These are phyloP conservation scores for Leptinotarsa texana DNA, from an alignment of 1,140 invertebrate genomes.

Conservation along the genomic window DNA sequence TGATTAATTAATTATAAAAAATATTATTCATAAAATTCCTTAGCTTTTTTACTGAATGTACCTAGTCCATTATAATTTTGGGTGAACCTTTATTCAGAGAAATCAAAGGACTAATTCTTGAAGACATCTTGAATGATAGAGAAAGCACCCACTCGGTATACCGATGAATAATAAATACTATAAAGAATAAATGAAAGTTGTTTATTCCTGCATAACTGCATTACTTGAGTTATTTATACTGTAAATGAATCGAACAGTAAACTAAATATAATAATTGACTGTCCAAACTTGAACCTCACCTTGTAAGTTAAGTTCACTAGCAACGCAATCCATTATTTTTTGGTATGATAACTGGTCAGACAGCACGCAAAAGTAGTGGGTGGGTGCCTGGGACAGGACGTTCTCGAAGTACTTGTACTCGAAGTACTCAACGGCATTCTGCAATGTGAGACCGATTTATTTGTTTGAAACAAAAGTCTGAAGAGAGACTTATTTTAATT, in stretches of 20 bases:
- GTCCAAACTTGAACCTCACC: neutral
- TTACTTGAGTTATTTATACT: neutral
- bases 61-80: no score
- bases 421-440: neutral
- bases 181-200: neutral
- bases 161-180: neutral
- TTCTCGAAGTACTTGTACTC: neutral
- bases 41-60: no score
- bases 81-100: no score
- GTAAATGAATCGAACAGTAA: neutral
- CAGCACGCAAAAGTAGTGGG: conserved; percentile 21
- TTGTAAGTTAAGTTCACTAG: neutral
- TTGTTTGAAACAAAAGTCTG: neutral
- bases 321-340: neutral
- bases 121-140: no score
- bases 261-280: neutral
- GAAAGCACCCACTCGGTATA: no score
- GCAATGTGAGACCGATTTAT: neutral
- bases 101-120: no score
- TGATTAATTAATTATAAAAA: no score
- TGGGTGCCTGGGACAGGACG: neutral
- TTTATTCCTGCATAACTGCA: neutral
- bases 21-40: no score
- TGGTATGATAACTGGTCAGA: conserved; percentile 19
- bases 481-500: no score